Base-by-base conservation (phyloP, 2,888 invertebrate species). In the Drosophila merina region DNA sequence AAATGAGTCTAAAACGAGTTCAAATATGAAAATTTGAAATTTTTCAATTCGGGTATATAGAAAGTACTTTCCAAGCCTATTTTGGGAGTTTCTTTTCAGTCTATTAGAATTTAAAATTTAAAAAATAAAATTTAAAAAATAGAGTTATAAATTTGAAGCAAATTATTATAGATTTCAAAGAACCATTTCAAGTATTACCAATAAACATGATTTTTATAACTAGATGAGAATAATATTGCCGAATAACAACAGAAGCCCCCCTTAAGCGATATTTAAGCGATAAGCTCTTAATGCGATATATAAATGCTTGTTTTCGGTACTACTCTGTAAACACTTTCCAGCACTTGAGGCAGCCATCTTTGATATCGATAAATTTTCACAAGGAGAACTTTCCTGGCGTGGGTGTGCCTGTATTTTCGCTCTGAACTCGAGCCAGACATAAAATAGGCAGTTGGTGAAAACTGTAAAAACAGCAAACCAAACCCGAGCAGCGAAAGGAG, bases 301-400 rank as follows among this genome's bases (percentile, higher is more conserved):
- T 36, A 36, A 12, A 14, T 20, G 4, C 8, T 3, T 9, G 20
- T 9, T 20, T 7, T 8, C 42, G 14, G 3, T 14, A 42, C 36
- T 36, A 5, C n/a, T 5, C 8, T 8, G 20, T 3, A 3, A 4
- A 1, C 3, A 20, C 20, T 54, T 54, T 44, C 5, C 20, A 55
- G n/a, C 54, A 31, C 49, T 20, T 3, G 3, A 10, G 6, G 38
- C 55, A 14, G 59, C 59, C 59, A 60, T 60, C 45, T 60, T 60
- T 25, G 10, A 47, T 56, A 56, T 31, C 12, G 20, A 10, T 45
- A 47, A 9, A 55, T 42, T 54, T 48, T 30, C 30, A 44, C 26
- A 31, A 45, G 20, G 33, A 36, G 33, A 44, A 36, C 30, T 57
- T 57, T 40, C 38, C 25, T 58, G 55, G 55, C 55, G 30, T 58